A percentile compares a stretch with the other conserved stretches of the same genome.
These are phyloP conservation scores for Ennomos quercinarius DNA, from an alignment of 2,888 invertebrate genomes.

Conservation along the genomic window DNA sequence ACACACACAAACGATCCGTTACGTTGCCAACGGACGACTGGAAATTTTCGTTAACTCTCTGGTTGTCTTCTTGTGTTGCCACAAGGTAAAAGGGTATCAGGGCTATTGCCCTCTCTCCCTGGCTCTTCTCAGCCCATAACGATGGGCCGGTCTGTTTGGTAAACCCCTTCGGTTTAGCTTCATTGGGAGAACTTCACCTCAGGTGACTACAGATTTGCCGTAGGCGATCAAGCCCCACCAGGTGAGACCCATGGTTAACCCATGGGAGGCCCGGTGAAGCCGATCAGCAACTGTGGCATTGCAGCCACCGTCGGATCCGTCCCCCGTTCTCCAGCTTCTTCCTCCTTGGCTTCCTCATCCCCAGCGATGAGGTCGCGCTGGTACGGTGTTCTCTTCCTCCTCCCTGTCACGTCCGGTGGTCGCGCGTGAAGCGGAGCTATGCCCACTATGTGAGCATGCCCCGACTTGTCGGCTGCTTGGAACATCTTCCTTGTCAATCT, in stretches of 20 bases:
- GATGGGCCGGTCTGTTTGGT: too few relatives aligned
- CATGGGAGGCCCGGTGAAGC: neutral
- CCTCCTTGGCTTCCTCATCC: too few relatives aligned
- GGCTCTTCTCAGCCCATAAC: too few relatives aligned
- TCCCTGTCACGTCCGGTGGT: neutral
- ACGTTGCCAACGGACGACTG: too few relatives aligned
- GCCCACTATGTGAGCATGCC: constrained; percentile 1
- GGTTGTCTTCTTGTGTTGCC: too few relatives aligned
- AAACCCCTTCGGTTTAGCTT: too few relatives aligned
- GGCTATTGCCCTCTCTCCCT: too few relatives aligned
- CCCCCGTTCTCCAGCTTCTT: neutral
- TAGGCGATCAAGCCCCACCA: constrained; percentile 10
- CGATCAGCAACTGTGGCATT: neutral
- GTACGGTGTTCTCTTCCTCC: neutral
- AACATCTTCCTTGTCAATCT: constrained; percentile 1
- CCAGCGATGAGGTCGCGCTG: neutral
- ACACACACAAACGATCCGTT: too few relatives aligned
- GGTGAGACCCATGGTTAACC: neutral
- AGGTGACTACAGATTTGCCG: constrained; percentile 45
- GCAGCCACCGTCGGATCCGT: neutral
- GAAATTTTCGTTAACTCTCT: too few relatives aligned
- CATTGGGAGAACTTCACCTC: too few relatives aligned
- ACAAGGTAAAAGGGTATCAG: too few relatives aligned
- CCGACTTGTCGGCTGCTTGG: constrained; percentile 1
- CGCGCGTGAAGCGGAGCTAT: constrained; percentile 11